A percentile compares a stretch with the other conserved stretches of the same genome.
phyloP scores from a whole-genome alignment of 2,113 vertebrate genomes.

The Alexandromys fortis region DNA sequence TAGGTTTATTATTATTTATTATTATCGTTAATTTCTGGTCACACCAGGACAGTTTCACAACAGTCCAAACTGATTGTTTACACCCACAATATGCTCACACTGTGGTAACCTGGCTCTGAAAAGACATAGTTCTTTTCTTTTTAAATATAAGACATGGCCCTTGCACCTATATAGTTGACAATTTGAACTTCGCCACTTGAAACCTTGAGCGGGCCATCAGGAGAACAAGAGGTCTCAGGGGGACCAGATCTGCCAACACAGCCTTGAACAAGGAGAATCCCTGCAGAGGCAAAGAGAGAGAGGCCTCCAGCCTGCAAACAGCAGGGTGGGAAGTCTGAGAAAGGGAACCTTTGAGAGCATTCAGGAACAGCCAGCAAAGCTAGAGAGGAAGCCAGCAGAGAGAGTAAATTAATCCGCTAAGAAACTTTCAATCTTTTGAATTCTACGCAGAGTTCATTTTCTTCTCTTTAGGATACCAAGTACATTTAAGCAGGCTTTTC shows the following conservation, averaged over 20 bases:
- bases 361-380: neutral
- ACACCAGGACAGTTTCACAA: neutral
- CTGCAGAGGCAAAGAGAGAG: neutral
- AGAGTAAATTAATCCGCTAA: conserved; percentile 42
- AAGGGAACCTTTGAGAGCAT: neutral
- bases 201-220: neutral
- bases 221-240: neutral
- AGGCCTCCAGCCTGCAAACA: neutral
- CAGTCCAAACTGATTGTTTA: neutral
- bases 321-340: neutral
- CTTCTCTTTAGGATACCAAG: conserved; percentile 27
- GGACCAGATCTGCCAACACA: neutral
- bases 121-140: neutral
- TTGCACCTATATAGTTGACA: conserved; percentile 34
- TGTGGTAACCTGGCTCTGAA: neutral
- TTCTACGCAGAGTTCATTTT: conserved; percentile 46
- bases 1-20: neutral
- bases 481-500: neutral
- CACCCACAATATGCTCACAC: neutral
- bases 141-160: neutral
- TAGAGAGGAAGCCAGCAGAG: conserved; percentile 34
- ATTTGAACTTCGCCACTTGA: conserved; percentile 40
- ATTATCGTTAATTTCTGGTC: conserved; percentile 52
- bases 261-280: conserved; percentile 13
- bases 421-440: conserved; percentile 33